Evolutionary conservation across 2,113 vertebrate species (phyloP).

Genomic region (Hydrolagus affinis): DNA sequence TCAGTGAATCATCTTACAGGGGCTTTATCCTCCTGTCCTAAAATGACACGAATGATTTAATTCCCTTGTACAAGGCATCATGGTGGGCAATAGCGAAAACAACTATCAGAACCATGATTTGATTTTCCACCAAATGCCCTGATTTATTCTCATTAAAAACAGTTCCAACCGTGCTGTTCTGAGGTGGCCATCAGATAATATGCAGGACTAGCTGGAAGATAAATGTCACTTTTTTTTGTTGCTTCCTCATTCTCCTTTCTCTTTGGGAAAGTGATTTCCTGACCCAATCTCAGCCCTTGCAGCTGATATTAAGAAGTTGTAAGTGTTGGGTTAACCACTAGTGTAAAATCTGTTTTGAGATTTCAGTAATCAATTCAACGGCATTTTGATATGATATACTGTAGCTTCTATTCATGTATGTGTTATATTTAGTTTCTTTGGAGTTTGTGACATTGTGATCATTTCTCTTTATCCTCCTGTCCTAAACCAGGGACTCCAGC

Average conservation of each 20-base stretch:
- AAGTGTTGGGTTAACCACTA: too few relatives aligned
- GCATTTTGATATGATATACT: too few relatives aligned
- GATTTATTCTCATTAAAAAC: neutral
- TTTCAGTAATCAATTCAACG: too few relatives aligned
- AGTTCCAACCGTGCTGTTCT: neutral
- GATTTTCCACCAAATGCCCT: neutral
- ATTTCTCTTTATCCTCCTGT: too few relatives aligned
- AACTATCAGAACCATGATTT: neutral
- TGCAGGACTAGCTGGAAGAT: neutral
- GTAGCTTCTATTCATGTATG: too few relatives aligned
- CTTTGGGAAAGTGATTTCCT: neutral
- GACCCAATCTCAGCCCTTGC: too few relatives aligned
- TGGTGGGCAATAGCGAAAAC: neutral
- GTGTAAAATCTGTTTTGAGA: too few relatives aligned
- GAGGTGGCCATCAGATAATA: neutral
- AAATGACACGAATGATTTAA: neutral
- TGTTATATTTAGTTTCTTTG: too few relatives aligned
- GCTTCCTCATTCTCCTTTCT: too few relatives aligned
- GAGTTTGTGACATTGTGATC: too few relatives aligned
- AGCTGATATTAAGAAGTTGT: too few relatives aligned
- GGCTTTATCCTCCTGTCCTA: neutral
- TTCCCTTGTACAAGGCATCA: neutral
- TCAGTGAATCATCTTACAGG: neutral
- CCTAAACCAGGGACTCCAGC: too few relatives aligned
- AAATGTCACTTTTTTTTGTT: neutral